These are phyloP conservation scores for Microcaecilia unicolor DNA, from an alignment of 2,797 vertebrate species.

Conservation along the genomic window DNA sequence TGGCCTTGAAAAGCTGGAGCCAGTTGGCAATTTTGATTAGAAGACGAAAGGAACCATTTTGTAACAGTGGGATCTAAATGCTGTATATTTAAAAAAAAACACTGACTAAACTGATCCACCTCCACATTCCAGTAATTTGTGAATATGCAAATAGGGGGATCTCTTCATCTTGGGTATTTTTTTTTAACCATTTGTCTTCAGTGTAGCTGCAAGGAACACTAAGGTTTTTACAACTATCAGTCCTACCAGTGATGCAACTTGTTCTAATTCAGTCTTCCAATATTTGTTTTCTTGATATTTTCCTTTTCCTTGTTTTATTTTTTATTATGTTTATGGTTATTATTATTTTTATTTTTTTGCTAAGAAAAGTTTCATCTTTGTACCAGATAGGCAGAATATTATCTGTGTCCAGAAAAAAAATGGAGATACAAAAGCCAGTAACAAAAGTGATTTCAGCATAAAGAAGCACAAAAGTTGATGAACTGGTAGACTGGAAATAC, in stretches of 20 bases:
- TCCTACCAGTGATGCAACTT: slow-evolving; percentile 55
- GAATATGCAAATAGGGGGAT: slow-evolving; percentile 36
- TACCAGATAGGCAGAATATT: slow-evolving; percentile 19
- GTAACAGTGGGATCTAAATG: no score
- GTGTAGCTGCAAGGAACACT: slow-evolving; percentile 48
- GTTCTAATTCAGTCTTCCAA: slow-evolving; percentile 64
- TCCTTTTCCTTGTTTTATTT: slow-evolving; percentile 16
- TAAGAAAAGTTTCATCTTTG: slow-evolving; percentile 33
- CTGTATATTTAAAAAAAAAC: no score
- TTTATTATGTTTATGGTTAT: slow-evolving; percentile 13
- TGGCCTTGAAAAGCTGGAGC: no score
- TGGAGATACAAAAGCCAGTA: slow-evolving; percentile 36
- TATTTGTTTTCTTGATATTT: slow-evolving; percentile 17
- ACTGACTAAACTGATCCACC: slow-evolving; percentile 60
- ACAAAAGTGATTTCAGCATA: slow-evolving; percentile 30
- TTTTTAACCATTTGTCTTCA: slow-evolving; percentile 56
- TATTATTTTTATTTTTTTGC: slow-evolving; percentile 25
- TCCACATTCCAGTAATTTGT: slow-evolving; percentile 54
- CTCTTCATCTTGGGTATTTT: slow-evolving; percentile 26
- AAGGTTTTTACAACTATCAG: slow-evolving; percentile 43
- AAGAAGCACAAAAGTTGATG: slow-evolving; percentile 58
- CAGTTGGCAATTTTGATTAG: no score
- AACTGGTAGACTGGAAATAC: slow-evolving; percentile 44
- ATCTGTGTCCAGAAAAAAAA: slow-evolving; percentile 27
- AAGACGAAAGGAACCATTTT: no score